Percentiles rank a stretch among this genome's conserved stretches.
These are phyloP conservation scores for Epizoanthus stellaris DNA, from an alignment of 92 coral and sea anemone species.

Conservation along the genomic window DNA sequence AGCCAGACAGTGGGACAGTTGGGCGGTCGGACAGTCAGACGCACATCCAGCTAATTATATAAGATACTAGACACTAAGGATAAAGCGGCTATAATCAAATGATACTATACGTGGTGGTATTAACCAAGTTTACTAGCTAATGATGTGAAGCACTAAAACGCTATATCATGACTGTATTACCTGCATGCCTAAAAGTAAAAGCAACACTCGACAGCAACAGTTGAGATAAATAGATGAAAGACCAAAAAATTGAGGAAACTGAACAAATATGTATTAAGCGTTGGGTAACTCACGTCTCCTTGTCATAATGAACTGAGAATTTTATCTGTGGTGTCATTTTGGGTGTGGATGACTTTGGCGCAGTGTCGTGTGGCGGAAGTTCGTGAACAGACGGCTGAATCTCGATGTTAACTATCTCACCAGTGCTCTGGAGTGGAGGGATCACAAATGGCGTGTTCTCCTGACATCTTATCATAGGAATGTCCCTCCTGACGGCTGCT, in stretches of 20 bases:
- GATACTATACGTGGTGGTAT: too few species aligned
- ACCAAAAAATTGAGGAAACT: too few species aligned
- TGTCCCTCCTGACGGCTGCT: constrained; percentile 6
- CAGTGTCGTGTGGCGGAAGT: constrained; percentile 47
- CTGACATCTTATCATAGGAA: constrained; percentile 56
- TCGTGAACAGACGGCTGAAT: constrained; percentile 70
- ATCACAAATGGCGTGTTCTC: constrained; percentile 73
- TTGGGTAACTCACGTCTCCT: constrained; percentile 51
- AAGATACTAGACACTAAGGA: too few species aligned
- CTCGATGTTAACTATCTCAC: constrained; percentile 67
- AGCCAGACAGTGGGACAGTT: neutral
- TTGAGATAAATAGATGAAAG: too few species aligned
- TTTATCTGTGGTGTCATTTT: constrained; percentile 72
- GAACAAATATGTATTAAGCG: neutral
- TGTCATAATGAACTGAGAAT: constrained; percentile 79
- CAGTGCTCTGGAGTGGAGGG: constrained; percentile 47
- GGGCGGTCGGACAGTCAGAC: neutral
- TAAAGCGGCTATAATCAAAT: too few species aligned
- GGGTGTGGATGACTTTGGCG: constrained; percentile 19
- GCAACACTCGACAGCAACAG: too few species aligned
- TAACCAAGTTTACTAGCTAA: too few species aligned
- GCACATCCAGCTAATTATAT: neutral
- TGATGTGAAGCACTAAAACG: too few species aligned
- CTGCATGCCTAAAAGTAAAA: too few species aligned
- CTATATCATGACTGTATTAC: too few species aligned